Base-by-base conservation (phyloP, 1,140 invertebrate species). In the Antheraea pernyi region DNA sequence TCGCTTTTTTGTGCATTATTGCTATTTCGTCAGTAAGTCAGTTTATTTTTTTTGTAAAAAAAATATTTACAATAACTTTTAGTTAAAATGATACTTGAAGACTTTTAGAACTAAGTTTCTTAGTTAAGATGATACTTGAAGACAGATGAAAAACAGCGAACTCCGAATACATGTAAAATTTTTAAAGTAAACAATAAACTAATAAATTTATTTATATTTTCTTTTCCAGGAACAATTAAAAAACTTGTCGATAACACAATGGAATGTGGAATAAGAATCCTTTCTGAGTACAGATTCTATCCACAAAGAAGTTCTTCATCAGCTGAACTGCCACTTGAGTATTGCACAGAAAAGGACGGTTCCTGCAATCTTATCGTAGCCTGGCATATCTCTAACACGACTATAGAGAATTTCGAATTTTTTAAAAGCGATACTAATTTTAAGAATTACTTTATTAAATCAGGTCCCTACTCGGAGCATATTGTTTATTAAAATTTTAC, bases 271-370 rank as follows among this genome's bases (percentile, higher is more conserved):
- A 4, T 81, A 10, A 77, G 87, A 60, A 70, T 86, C 3, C 18
- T 91, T n/a, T 77, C 82, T 0, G 89, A 91, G 46, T 91, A 89
- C 68, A 85, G 73, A 16, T 89, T 83, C 65, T 90, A 89, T 62
- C 88, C 86, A 0, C 67, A 74, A 13, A 76, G 63, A 59, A 73
- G 76, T 39, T 65, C 69, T 66, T 66, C 71, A 0, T 59, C 78
- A 0, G 42, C 58, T 0, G 13, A 65, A 46, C 65, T 89, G 16
- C 89, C 89, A 0, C 66, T 81, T 19, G 89, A 90, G 39, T 91
- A 91, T 70, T 91, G 89, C 67, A 71, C 75, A 7, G 80, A 83
- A 36, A 73, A 70, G 19, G 81, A 85, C 58, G 80, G 82, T 10
- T 73, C 81, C 0, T 91, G 86, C 65, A 88, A 80, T 48, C 78